phyloP scores from a whole-genome alignment of 2,797 vertebrate species.

The Cirrhinus molitorella region DNA sequence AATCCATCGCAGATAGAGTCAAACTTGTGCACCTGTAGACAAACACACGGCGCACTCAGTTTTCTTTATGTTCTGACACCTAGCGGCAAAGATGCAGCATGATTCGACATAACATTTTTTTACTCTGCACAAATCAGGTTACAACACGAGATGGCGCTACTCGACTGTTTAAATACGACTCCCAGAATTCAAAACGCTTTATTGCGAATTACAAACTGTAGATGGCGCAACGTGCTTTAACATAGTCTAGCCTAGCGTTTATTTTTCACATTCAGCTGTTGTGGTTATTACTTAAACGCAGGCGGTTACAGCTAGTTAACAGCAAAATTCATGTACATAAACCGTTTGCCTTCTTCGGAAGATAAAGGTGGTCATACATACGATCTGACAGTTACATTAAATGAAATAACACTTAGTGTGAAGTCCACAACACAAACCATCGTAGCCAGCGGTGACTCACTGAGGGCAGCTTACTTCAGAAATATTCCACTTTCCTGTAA shows the following conservation, averaged over 20 bases:
- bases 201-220: not conserved
- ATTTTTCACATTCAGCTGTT: not conserved
- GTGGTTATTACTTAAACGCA: not conserved
- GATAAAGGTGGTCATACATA: not conserved
- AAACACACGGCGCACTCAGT: not conserved
- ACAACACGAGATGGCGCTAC: conserved; percentile 20
- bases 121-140: not conserved
- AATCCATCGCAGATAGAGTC: not conserved
- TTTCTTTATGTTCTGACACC: not conserved
- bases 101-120: not conserved
- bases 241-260: not conserved
- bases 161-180: not conserved
- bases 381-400: not conserved
- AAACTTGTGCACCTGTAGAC: not conserved
- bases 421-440: not conserved
- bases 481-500: conserved; percentile 50
- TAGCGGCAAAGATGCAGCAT: not conserved
- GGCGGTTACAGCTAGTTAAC: not conserved
- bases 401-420: not conserved
- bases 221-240: not conserved
- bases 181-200: not conserved
- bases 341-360: not conserved
- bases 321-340: not conserved
- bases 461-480: conserved; percentile 14
- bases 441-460: conserved; percentile 11